Percentiles rank a stretch among this genome's conserved stretches.
phyloP scores from a whole-genome alignment of 2,888 invertebrate genomes.

The Nephrotoma flavescens region DNA sequence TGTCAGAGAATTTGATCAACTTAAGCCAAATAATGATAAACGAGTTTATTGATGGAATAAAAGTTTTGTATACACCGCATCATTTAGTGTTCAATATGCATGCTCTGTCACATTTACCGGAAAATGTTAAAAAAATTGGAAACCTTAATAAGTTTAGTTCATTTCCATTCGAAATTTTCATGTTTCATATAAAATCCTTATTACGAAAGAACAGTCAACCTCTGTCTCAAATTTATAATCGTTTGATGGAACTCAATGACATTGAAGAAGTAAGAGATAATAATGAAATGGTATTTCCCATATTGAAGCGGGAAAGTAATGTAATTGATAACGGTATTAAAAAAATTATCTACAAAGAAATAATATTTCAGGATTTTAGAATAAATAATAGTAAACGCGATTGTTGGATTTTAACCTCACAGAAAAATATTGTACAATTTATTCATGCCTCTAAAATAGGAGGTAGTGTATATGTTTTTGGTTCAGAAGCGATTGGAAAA shows the following conservation, averaged over 20 bases:
- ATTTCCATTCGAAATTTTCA: too few relatives aligned
- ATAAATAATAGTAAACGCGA: not conserved
- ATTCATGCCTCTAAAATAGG: too few relatives aligned
- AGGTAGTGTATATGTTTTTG: too few relatives aligned
- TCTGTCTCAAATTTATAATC: slow-evolving; percentile 6
- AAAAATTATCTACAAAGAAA: not conserved
- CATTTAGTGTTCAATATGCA: not conserved
- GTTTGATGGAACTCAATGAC: slow-evolving; percentile 7
- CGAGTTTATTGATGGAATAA: not conserved
- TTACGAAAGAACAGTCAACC: too few relatives aligned
- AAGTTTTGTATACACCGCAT: not conserved
- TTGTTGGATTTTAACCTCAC: not conserved
- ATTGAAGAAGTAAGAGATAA: not conserved
- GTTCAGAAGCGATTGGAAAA: too few relatives aligned
- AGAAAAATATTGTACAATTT: not conserved
- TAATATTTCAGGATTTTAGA: not conserved
- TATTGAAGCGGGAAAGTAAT: not conserved
- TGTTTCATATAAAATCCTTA: too few relatives aligned
- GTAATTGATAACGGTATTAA: not conserved
- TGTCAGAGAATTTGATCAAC: too few relatives aligned
- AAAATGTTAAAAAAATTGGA: too few relatives aligned
- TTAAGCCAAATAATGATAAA: not conserved
- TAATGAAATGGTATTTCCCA: not conserved
- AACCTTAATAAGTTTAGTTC: too few relatives aligned
- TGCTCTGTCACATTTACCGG: not conserved